These are phyloP conservation scores for Cirrhinus molitorella DNA, from an alignment of 2,797 vertebrate species.

Conservation along the genomic window DNA sequence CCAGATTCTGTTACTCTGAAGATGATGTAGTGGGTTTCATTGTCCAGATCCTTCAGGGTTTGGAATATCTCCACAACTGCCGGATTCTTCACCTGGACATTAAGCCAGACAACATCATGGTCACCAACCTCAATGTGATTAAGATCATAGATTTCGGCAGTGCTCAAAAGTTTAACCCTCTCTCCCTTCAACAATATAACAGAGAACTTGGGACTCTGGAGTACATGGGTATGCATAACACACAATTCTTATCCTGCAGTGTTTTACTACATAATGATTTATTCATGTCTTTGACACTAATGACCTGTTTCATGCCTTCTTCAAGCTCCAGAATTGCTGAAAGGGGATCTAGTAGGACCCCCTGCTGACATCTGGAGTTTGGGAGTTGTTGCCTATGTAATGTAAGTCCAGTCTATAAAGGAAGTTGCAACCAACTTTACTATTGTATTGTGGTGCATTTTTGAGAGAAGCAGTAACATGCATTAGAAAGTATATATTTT, in stretches of 20 bases:
- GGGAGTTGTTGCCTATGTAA: conserved; percentile 88
- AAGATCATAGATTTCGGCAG: conserved; percentile 97
- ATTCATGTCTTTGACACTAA: neutral
- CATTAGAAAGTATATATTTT: neutral
- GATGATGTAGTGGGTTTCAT: conserved; percentile 91
- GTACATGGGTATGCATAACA: conserved; percentile 77
- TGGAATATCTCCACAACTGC: conserved; percentile 90
- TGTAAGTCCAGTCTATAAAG: conserved; percentile 80
- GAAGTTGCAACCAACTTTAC: neutral
- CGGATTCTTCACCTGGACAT: conserved; percentile 93
- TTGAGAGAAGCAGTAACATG: neutral
- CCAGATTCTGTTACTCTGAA: conserved; percentile 94
- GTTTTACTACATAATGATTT: neutral
- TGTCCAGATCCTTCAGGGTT: conserved; percentile 91
- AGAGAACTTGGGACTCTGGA: conserved; percentile 84
- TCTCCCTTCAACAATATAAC: conserved; percentile 82
- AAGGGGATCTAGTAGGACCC: conserved; percentile 90
- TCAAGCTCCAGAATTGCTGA: conserved; percentile 93
- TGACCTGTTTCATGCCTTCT: conserved; percentile 31
- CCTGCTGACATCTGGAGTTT: conserved; percentile 92
- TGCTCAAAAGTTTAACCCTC: conserved; percentile 91
- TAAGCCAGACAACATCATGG: conserved; percentile 91
- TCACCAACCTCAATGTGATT: conserved; percentile 86
- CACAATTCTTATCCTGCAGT: neutral
- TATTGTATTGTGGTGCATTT: neutral